Evolutionary conservation across 92 coral and sea anemone species (phyloP), one percentile per base, ranked within the genome.

Genomic region (Paragorgia papillata): DNA sequence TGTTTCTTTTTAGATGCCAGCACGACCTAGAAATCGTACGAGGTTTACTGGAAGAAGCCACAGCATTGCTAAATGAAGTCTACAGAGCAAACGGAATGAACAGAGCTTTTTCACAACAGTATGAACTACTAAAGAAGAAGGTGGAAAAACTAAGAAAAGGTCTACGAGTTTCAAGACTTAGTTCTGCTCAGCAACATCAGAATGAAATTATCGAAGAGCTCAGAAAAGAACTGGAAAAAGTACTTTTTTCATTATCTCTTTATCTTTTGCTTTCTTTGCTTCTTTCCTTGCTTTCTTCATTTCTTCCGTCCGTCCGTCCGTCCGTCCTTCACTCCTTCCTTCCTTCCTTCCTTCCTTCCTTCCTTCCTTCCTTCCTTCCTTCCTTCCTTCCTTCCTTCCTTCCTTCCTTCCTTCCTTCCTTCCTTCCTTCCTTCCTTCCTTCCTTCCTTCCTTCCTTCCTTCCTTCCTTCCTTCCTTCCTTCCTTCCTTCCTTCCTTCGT

Each of bases 11-110:
- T 62, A 70, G 77, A 70, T 46, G 43, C 8, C 77, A 70, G 18
- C 62, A 51, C 15, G 77, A 70, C 2, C 46, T 70, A 0, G 77
- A 70, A 7, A 15, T 49, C 1, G 62, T 70, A 9, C 62, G 77
- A 17, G 57, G 62, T 20, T 24, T 70, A 14, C 28, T 70, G 63
- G 62, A 50, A 24, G 92, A 85, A 31, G 97, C 97, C 0, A 79
- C 92, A 18, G 74, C 85, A 12, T 88, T 83, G 73, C 74, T 94
- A 22, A 84, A 80, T 70, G 80, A 86, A 40, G 46, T 94, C 60
- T 80, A 91, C 81, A 84, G 58, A 65, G 87, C 93, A 29, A 90
- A 90, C 32, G 90, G 69, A 30, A 88, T 91, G 97, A 84, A 85
- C 31, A 84, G 82, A 26, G 78, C 81, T 31, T 91, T 91, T 69